A percentile compares a stretch with the other conserved stretches of the same genome.
Evolutionary conservation across 1,140 invertebrate species (phyloP).

Genomic region (Anoplolepis gracilipes): DNA sequence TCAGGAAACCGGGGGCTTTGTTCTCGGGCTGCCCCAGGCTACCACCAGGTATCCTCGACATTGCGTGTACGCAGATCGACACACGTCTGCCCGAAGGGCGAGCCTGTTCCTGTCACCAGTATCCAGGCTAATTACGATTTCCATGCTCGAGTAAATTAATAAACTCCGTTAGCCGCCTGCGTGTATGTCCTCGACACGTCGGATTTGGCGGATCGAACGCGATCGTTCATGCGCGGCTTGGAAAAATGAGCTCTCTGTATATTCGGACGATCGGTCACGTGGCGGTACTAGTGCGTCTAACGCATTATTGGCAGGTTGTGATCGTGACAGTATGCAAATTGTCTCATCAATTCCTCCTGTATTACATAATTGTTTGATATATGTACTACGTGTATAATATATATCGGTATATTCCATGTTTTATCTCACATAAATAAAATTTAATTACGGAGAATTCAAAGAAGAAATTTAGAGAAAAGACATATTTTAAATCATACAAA

Average conservation of each 20-base stretch:
- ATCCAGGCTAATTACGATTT: conserved; percentile 85
- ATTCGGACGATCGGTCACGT: conserved; percentile 65
- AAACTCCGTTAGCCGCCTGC: conserved; percentile 80
- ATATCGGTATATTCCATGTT: neutral
- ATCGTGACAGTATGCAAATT: conserved; percentile 62
- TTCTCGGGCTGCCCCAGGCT: conserved; percentile 62
- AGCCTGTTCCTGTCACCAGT: conserved; percentile 84
- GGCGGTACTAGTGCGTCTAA: conserved; percentile 43
- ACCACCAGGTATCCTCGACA: conserved; percentile 67
- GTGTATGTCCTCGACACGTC: conserved; percentile 74
- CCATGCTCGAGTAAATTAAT: conserved; percentile 86
- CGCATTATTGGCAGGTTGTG: conserved; percentile 54
- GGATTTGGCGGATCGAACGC: conserved; percentile 61
- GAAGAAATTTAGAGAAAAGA: no score
- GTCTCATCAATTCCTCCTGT: conserved; percentile 26
- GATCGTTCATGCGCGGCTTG: conserved; percentile 71
- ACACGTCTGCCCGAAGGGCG: conserved; percentile 80
- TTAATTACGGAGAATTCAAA: neutral
- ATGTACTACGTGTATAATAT: neutral
- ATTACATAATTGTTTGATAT: conserved; percentile 40
- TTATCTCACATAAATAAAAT: neutral
- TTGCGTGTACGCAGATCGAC: conserved; percentile 67
- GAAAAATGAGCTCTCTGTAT: conserved; percentile 57
- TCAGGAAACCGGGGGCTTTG: conserved; percentile 66
- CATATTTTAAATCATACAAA: neutral